phyloP scores from a whole-genome alignment of 2,797 vertebrate genomes.

The Danio choprae region DNA sequence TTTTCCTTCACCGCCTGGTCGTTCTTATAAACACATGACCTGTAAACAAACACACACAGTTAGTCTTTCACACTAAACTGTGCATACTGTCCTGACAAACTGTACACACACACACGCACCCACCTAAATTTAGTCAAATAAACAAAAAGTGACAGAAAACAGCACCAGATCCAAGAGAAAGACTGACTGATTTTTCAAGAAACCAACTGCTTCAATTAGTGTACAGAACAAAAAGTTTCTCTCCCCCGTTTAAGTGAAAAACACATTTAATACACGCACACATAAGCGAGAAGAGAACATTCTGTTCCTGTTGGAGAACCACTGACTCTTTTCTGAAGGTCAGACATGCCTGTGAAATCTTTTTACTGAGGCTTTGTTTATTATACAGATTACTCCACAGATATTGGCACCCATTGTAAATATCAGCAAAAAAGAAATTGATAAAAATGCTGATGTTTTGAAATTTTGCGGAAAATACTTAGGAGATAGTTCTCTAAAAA shows the following conservation, averaged over 20 bases:
- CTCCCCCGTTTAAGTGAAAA: background rate
- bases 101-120: background rate
- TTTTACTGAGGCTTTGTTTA: conserved; percentile 6
- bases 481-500: too few species aligned
- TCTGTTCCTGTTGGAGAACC: conserved; percentile 48
- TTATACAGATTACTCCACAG: background rate
- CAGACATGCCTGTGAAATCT: conserved; percentile 14
- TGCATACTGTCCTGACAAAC: background rate
- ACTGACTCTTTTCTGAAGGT: conserved; percentile 39
- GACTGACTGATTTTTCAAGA: conserved; percentile 50
- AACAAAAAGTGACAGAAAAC: conserved; percentile 51
- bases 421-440: too few species aligned
- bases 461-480: too few species aligned
- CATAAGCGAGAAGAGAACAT: conserved; percentile 49
- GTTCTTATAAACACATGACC: conserved; percentile 91
- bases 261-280: conserved; percentile 11
- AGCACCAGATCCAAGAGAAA: conserved; percentile 53
- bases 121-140: conserved; percentile 42
- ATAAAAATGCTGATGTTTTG: too few species aligned
- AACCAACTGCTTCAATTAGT: conserved; percentile 38
- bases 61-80: background rate
- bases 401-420: too few species aligned
- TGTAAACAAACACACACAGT: conserved; percentile 50
- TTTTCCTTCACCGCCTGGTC: conserved; percentile 97
- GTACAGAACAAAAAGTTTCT: conserved; percentile 1